Evolutionary conservation across 2,113 vertebrate genomes (phyloP).

Genomic region (Otis tarda): DNA sequence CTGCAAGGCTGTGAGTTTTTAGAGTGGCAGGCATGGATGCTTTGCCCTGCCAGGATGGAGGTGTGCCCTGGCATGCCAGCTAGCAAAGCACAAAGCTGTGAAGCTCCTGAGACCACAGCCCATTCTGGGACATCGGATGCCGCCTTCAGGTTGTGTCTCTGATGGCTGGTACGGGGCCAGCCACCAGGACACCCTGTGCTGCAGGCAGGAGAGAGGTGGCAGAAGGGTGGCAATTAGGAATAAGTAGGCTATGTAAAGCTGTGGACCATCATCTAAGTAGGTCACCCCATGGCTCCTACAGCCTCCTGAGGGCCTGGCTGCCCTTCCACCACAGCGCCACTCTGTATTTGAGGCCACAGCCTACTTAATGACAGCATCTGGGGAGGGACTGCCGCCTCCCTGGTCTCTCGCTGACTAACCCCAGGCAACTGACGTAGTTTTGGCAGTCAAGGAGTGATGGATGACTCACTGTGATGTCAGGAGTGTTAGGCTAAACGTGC

Average conservation of each 20-base stretch:
- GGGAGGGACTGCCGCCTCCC: not conserved
- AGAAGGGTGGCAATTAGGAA: not conserved
- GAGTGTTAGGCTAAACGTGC: rapidly evolving
- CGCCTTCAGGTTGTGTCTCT: rapidly evolving
- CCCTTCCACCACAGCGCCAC: not conserved
- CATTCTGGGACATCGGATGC: not conserved
- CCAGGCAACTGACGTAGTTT: not conserved
- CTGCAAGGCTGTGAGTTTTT: not conserved
- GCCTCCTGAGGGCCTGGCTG: not conserved
- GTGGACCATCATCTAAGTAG: not conserved
- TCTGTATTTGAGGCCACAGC: not conserved
- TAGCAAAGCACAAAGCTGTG: not conserved
- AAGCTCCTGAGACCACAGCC: not conserved
- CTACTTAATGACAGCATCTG: not conserved
- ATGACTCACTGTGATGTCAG: not conserved
- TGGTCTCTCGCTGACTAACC: not conserved
- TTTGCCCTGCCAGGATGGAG: not conserved
- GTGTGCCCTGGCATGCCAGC: not conserved
- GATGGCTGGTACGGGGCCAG: rapidly evolving
- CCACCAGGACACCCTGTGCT: not conserved
- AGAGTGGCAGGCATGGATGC: rapidly evolving
- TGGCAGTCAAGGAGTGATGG: not conserved
- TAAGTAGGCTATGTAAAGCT: not conserved
- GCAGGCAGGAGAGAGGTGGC: not conserved
- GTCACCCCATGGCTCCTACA: not conserved